Evolutionary conservation across 2,113 vertebrate genomes (phyloP).

Genomic region (Plestiodon gilberti): DNA sequence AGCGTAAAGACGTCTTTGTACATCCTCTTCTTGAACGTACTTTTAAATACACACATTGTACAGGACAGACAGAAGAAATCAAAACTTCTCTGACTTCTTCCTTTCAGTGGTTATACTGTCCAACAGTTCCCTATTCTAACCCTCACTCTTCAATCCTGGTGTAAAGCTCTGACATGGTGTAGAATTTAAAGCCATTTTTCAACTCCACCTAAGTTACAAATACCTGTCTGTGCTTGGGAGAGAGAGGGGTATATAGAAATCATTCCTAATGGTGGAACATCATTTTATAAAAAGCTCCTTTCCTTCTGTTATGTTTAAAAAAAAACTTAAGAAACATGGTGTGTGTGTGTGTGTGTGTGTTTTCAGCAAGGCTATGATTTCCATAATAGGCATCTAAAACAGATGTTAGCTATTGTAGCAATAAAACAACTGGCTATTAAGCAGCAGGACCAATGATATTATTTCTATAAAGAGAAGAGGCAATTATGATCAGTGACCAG

Average conservation of each 20-base stretch:
- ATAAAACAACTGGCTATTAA: not conserved
- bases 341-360: too few species aligned
- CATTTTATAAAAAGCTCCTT: not conserved
- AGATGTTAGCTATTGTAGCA: not conserved
- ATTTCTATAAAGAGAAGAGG: not conserved
- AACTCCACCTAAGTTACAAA: not conserved
- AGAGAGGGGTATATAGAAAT: not conserved
- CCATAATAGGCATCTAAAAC: not conserved
- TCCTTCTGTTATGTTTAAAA: not conserved
- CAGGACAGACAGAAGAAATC: not conserved
- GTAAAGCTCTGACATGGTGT: not conserved
- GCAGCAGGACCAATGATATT: not conserved
- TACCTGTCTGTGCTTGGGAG: not conserved
- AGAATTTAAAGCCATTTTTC: not conserved
- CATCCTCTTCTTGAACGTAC: not conserved
- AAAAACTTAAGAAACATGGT: too few species aligned
- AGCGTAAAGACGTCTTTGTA: not conserved
- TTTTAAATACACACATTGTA: not conserved
- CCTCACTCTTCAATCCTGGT: not conserved
- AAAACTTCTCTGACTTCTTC: too few species aligned
- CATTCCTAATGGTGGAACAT: not conserved
- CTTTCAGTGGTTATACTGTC: not conserved
- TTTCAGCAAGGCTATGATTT: not conserved
- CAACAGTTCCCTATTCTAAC: not conserved
- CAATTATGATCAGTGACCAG: not conserved